These are phyloP conservation scores for Psittacula derbiana DNA, from an alignment of 2,797 vertebrate genomes.

Conservation along the genomic window DNA sequence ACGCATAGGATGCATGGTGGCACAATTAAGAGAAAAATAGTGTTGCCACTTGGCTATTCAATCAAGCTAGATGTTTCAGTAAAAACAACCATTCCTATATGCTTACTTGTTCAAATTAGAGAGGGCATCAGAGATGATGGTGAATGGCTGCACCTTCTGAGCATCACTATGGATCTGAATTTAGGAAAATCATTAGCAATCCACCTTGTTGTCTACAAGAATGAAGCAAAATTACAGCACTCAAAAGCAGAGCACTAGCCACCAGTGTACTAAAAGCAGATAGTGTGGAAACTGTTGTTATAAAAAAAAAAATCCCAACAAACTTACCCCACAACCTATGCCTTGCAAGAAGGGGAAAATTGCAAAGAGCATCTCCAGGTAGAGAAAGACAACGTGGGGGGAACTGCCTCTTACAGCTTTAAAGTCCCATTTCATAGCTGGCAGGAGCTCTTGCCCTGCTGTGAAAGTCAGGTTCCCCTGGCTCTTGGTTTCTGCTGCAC, in stretches of 20 bases:
- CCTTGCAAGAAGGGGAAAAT: neutral
- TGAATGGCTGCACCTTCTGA: neutral
- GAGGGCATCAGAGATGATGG: neutral
- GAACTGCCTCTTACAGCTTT: neutral
- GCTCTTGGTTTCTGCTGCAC: neutral
- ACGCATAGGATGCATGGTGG: fast-evolving
- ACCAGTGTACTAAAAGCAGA: neutral
- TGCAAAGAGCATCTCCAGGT: neutral
- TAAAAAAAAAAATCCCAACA: neutral
- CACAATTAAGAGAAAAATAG: neutral
- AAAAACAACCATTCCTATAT: neutral
- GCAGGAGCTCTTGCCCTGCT: neutral
- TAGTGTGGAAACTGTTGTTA: fast-evolving
- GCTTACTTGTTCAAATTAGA: neutral
- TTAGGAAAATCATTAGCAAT: neutral
- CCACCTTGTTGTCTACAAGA: neutral
- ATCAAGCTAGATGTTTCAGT: neutral
- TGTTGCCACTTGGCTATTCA: neutral
- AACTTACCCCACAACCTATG: neutral
- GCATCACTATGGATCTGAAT: neutral
- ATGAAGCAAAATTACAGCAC: neutral
- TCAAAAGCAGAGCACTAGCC: neutral
- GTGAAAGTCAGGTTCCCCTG: fast-evolving
- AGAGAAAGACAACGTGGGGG: neutral
- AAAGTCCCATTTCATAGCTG: neutral